phyloP scores from a whole-genome alignment of 2,113 vertebrate species.

The Myiagra hebetior region DNA sequence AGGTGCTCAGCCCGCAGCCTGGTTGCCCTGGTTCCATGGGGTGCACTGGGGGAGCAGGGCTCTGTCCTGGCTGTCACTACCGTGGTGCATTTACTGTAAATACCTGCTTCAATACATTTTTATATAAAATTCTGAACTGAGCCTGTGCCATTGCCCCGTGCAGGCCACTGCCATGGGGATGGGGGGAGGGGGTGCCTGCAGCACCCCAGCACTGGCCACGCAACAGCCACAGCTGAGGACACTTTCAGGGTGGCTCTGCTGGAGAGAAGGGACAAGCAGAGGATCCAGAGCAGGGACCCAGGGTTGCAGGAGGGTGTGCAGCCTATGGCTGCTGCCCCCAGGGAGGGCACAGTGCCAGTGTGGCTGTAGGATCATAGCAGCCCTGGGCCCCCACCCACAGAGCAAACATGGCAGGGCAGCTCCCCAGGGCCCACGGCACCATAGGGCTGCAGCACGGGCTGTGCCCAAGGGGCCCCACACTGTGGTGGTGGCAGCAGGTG shows the following conservation, averaged over 20 bases:
- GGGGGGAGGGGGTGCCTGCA: background rate
- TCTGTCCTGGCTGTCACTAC: background rate
- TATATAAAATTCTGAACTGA: background rate
- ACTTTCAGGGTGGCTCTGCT: background rate
- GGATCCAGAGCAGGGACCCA: background rate
- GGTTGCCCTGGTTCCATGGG: background rate
- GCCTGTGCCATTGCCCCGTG: fast-evolving
- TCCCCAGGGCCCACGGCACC: background rate
- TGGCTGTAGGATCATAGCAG: fast-evolving
- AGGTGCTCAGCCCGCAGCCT: background rate
- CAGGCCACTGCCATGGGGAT: fast-evolving
- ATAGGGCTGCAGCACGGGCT: fast-evolving
- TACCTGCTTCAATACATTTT: constrained; percentile 10
- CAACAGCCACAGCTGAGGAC: background rate
- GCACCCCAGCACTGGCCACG: fast-evolving
- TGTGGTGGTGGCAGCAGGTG: background rate
- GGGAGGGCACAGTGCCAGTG: fast-evolving
- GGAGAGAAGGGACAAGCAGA: too few species aligned
- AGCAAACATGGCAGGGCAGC: fast-evolving
- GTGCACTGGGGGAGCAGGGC: background rate
- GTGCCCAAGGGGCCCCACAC: background rate
- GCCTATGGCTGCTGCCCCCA: background rate
- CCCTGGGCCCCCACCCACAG: background rate
- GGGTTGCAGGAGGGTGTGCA: background rate
- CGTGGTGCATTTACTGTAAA: background rate